phyloP scores from a whole-genome alignment of 2,888 invertebrate species.

The Limnephilus rhombicus region DNA sequence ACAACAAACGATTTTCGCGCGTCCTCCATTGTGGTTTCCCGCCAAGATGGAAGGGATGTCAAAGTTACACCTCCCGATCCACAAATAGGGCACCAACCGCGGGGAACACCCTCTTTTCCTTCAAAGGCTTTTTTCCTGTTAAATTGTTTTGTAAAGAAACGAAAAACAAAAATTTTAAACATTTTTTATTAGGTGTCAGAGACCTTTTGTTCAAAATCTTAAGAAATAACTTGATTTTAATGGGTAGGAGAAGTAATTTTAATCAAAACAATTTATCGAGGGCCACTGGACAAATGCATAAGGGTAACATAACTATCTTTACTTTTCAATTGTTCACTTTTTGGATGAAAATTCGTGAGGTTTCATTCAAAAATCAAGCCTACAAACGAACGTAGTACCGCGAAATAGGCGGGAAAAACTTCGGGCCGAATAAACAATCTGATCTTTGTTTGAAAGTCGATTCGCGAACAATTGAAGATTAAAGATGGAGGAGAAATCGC shows the following conservation, averaged over 20 bases:
- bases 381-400: neutral
- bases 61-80: conserved; percentile 32
- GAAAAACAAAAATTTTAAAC: no score
- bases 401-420: conserved; percentile 40
- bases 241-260: no score
- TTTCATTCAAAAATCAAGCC: neutral
- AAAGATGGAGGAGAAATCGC: conserved; percentile 8
- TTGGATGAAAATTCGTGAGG: neutral
- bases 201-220: neutral
- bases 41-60: conserved; percentile 40
- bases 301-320: neutral
- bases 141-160: neutral
- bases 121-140: neutral
- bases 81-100: neutral
- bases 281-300: neutral
- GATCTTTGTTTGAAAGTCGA: neutral
- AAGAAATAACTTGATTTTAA: no score
- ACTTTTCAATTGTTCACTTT: neutral
- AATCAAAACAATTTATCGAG: neutral
- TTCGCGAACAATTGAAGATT: neutral
- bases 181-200: no score
- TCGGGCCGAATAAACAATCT: neutral
- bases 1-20: conserved; percentile 34
- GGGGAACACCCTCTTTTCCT: conserved; percentile 36
- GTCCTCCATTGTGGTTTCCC: conserved; percentile 40